Conservation (phyloP, 2,797 vertebrate genomes). For the Vireo griseus region DNA sequence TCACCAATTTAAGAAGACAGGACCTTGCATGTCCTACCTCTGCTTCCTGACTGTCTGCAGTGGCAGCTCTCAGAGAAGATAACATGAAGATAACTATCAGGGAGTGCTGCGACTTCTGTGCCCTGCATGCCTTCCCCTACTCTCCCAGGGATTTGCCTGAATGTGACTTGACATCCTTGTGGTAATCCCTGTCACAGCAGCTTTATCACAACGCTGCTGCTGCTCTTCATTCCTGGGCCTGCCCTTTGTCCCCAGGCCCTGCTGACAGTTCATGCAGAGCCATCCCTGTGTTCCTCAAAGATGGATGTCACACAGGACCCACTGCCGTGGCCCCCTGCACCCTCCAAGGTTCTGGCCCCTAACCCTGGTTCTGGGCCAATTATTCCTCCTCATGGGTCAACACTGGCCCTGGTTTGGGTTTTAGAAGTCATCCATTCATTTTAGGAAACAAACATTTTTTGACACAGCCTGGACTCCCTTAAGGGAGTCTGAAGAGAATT, state of each 20-base stretch:
- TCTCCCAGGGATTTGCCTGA: background rate
- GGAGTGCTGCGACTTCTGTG: background rate
- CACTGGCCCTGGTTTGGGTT: background rate
- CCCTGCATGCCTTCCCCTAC: background rate
- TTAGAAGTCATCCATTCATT: background rate
- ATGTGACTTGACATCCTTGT: background rate
- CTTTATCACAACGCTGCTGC: background rate
- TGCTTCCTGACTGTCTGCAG: background rate
- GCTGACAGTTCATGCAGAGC: background rate
- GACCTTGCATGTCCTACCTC: background rate
- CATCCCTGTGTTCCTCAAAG: background rate
- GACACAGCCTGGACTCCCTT: background rate
- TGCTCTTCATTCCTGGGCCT: background rate
- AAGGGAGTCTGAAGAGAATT: background rate
- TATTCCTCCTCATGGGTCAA: background rate
- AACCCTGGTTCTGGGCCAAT: background rate
- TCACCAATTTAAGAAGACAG: background rate
- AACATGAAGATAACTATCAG: background rate
- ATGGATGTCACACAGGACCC: too few species aligned
- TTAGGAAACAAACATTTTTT: background rate
- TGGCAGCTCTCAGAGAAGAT: background rate
- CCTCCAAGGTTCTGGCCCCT: background rate
- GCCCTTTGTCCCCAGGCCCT: background rate
- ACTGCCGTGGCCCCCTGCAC: background rate
- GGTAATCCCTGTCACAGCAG: background rate